Base-by-base conservation (phyloP, 2,888 invertebrate species). In the Watsonalla cultraria region DNA sequence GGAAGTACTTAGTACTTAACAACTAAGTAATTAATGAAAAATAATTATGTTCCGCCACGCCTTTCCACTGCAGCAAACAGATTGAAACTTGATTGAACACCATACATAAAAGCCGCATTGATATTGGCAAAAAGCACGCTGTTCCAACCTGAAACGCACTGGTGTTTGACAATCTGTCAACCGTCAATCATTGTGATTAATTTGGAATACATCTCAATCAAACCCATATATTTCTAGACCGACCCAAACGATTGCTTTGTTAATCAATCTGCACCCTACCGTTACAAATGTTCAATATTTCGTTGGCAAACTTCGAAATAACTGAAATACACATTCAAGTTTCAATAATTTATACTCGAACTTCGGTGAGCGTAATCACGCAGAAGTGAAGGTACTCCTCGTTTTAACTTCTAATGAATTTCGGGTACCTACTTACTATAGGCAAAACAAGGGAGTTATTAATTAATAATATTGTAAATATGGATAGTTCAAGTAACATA, bases 161-260 rank as follows among this genome's bases (percentile, higher is more conserved):
- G 7, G 37, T 65, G 63, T 70, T 73, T 68, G 65, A 56, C 62
- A 59, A 51, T 56, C 54, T 49, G 35, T 60, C 59, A 50, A 54
- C 59, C 51, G 66, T 66, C 66, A 60, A 69, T 72, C 66, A 63
- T 54, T 33, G 34, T 65, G 72, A 72, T 68, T 70, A 69, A 74
- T 74, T 66, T 54, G 64, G 52, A 56, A 49, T 33, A 45, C 57
- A 39, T 39, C 37, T 49, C 37, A 37, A 49, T 49, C 9, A 34
- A 15, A 37, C 5, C 46, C 24, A 24, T 47, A 11, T 47, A 49
- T 14, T 49, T 48, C 39, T 37, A 9, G 39, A 39, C 37, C 8
- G 13, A 5, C 15, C 37, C 14, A 14, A 13, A 15, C 0, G 2
- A 49, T 39, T 37, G 49, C 14, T 49, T 49, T 5, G 49, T 35